phyloP scores from a whole-genome alignment of 1,140 invertebrate species.

The Cheumatopsyche charites region DNA sequence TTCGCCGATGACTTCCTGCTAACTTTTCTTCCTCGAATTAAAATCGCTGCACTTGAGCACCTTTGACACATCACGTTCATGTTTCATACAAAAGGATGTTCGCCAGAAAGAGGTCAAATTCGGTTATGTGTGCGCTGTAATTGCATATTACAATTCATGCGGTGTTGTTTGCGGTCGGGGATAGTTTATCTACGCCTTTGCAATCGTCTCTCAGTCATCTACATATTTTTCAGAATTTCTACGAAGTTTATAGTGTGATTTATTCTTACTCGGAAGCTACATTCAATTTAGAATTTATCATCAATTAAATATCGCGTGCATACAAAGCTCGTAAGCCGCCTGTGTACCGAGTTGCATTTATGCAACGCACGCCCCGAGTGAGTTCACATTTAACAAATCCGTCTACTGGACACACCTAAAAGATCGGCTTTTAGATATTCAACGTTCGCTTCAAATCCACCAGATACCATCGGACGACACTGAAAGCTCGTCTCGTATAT shows the following conservation, averaged over 20 bases:
- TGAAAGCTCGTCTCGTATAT: not conserved
- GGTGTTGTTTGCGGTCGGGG: not conserved
- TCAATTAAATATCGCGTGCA: not conserved
- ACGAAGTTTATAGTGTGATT: too few species aligned
- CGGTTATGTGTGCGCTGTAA: not conserved
- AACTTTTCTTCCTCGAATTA: too few species aligned
- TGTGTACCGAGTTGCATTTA: not conserved
- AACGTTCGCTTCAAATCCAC: not conserved
- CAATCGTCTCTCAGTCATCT: too few species aligned
- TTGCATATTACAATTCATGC: slow-evolving; percentile 4
- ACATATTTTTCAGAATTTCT: too few species aligned
- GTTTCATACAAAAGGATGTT: not conserved
- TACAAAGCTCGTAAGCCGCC: not conserved
- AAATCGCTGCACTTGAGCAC: not conserved
- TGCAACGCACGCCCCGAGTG: not conserved
- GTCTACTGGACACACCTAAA: not conserved
- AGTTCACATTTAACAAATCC: not conserved
- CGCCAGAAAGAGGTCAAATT: not conserved
- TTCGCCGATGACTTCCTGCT: too few species aligned
- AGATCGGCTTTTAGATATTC: not conserved
- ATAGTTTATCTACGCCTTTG: not conserved
- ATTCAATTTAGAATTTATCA: too few species aligned
- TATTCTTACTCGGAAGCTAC: not conserved
- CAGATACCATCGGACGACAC: not conserved
- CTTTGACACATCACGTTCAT: slow-evolving; percentile 2